phyloP scores from a whole-genome alignment of 2,888 invertebrate genomes.

The Deilephila elpenor region DNA sequence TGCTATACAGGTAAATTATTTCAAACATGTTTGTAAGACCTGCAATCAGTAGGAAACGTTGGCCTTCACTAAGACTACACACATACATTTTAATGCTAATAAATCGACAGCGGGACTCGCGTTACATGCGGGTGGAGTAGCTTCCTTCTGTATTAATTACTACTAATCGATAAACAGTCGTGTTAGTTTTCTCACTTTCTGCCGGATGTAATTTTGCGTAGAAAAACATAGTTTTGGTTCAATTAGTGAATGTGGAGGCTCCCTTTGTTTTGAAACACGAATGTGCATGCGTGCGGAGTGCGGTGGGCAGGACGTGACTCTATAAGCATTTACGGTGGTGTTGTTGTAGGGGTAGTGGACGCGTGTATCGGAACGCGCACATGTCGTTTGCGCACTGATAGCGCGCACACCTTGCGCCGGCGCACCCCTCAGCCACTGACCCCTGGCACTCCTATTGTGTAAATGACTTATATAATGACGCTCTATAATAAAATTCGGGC shows the following conservation, averaged over 20 bases:
- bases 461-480: conserved; percentile 21
- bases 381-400: conserved; percentile 77
- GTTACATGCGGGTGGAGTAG: conserved; percentile 65
- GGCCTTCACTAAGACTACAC: conserved; percentile 11
- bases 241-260: conserved; percentile 36
- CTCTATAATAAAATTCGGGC: background rate
- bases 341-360: conserved; percentile 58
- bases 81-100: conserved; percentile 2
- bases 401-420: conserved; percentile 80
- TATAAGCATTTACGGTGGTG: conserved; percentile 54
- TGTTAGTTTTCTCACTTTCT: conserved; percentile 41
- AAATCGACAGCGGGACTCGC: conserved; percentile 36
- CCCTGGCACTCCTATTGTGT: conserved; percentile 65
- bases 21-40: background rate
- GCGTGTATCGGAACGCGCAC: conserved; percentile 79
- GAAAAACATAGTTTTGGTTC: conserved; percentile 10
- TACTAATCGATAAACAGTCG: conserved; percentile 62
- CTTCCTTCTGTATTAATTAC: conserved; percentile 62
- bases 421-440: conserved; percentile 72
- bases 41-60: background rate
- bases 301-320: conserved; percentile 54
- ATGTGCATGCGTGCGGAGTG: conserved; percentile 62
- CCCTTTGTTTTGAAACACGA: conserved; percentile 69
- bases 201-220: conserved; percentile 46
- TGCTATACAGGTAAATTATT: conserved; percentile 89